Evolutionary conservation across 2,888 invertebrate genomes (phyloP), one percentile per base, ranked within the genome.

Genomic region (Oscheius sp.): DNA sequence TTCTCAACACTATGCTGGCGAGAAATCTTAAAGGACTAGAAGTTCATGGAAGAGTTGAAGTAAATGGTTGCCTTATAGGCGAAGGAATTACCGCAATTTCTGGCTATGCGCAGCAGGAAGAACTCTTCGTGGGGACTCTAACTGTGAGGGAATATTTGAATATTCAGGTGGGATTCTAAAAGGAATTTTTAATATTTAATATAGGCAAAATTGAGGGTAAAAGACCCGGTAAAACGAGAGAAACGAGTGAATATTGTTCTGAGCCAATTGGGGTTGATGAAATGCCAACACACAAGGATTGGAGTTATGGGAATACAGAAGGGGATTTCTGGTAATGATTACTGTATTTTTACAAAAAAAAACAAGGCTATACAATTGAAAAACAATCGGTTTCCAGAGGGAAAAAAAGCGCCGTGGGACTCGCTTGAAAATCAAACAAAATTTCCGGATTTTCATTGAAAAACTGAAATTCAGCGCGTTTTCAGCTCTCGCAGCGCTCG

Each of bases 241-340:
- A 72, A 76, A 35, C 73, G 83, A 27, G 83, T 83, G 6, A 73
- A 53, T 12, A 76, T 74, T 64, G 95, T 95, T 1, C 93, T 95
- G 82, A 91, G 0, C 90, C 94, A 94, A 93, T 90, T 96, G 80
- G 94, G 95, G 2, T 90, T 98, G 66, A 92, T 92, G 46, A 95
- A 95, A 90, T 97, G 96, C 89, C 93, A 93, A 89, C 92, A 96
- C 87, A 95, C 95, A 12, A 92, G 93, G 52, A 97, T 98, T 75
- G 97, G 98, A 0, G 92, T 93, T 56, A 93, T 94, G 0, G 96
- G 96, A 0, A 91, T 94, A 23, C 90, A 94, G 70, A 84, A 83
- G 59, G 85, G 85, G 45, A 84, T 85, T 23, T 85, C 85, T 21
- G 84, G 83, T 81, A 13, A 21, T 56, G 23, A 18, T 35, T 35